A percentile compares a stretch with the other conserved stretches of the same genome.
Conservation (phyloP, 2,113 vertebrate species). For the Indicator maculatus region DNA sequence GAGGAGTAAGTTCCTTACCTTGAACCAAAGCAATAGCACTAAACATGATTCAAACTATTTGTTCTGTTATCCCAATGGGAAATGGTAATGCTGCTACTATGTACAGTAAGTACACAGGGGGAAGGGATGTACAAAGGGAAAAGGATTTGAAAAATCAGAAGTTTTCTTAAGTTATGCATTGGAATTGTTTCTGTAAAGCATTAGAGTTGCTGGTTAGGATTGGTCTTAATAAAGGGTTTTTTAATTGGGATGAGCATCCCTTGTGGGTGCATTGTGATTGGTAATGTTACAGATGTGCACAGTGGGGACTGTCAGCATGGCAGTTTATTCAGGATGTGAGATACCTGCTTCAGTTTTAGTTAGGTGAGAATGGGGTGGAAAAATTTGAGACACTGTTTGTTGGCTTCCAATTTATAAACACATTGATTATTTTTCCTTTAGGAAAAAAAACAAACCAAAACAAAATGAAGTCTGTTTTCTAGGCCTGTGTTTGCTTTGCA, state of each 20-base stretch:
- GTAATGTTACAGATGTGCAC: not conserved
- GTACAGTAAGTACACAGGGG: not conserved
- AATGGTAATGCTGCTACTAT: not conserved
- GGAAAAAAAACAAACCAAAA: no score
- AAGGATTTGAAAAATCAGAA: not conserved
- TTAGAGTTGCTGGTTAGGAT: not conserved
- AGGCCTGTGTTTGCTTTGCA: not conserved
- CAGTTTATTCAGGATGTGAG: not conserved
- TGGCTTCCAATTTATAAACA: not conserved
- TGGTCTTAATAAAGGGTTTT: constrained; percentile 41
- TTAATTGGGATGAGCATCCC: not conserved
- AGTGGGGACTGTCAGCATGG: not conserved
- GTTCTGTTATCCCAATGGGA: constrained; percentile 43
- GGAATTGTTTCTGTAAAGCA: not conserved
- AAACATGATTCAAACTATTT: not conserved
- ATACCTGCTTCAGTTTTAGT: not conserved
- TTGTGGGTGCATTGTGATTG: not conserved
- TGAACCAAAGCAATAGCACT: not conserved
- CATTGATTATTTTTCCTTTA: no score
- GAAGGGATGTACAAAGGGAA: not conserved
- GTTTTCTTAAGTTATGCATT: constrained; percentile 47
- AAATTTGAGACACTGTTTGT: not conserved
- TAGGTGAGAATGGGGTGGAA: not conserved
- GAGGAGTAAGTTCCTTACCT: not conserved
- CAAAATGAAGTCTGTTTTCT: no score